Conservation (phyloP, 2,113 vertebrate genomes). For the Hemichromis elongatus region DNA sequence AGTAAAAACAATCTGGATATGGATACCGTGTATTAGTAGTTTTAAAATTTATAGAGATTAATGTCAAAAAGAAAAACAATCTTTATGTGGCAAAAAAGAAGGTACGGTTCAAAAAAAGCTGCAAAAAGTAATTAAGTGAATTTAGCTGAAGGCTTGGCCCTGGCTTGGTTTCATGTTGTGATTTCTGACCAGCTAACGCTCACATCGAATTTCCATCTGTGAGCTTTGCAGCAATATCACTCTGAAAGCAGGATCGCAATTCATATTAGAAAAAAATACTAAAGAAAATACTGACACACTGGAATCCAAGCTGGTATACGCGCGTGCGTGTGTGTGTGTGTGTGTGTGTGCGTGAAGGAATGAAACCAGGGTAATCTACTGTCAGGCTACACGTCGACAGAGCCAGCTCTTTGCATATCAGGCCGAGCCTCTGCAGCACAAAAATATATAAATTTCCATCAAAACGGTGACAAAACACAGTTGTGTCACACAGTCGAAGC, state of each 20-base stretch:
- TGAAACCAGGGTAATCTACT: background rate
- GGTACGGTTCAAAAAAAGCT: background rate
- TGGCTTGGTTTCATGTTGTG: background rate
- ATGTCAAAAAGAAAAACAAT: background rate
- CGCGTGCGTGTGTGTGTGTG: background rate
- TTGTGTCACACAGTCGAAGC: slow-evolving; percentile 24
- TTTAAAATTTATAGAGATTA: slow-evolving; percentile 6
- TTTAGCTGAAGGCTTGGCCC: background rate
- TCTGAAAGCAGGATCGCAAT: slow-evolving; percentile 1
- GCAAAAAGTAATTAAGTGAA: background rate
- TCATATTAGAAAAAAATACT: background rate
- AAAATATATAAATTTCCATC: slow-evolving; percentile 38
- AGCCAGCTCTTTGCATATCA: slow-evolving; percentile 66
- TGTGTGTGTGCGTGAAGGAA: background rate
- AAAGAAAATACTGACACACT: background rate
- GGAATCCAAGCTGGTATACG: slow-evolving; percentile 8
- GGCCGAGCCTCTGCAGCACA: slow-evolving; percentile 21
- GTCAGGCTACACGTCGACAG: slow-evolving; percentile 43
- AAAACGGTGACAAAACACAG: slow-evolving; percentile 43
- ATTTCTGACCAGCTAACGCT: slow-evolving; percentile 38
- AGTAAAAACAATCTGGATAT: slow-evolving; percentile 9
- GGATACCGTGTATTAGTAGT: background rate
- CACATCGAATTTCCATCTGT: slow-evolving; percentile 9
- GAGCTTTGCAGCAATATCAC: background rate
- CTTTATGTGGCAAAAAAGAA: background rate